Evolutionary conservation across 2,113 vertebrate genomes (phyloP).

Genomic region (Clupea harengus): DNA sequence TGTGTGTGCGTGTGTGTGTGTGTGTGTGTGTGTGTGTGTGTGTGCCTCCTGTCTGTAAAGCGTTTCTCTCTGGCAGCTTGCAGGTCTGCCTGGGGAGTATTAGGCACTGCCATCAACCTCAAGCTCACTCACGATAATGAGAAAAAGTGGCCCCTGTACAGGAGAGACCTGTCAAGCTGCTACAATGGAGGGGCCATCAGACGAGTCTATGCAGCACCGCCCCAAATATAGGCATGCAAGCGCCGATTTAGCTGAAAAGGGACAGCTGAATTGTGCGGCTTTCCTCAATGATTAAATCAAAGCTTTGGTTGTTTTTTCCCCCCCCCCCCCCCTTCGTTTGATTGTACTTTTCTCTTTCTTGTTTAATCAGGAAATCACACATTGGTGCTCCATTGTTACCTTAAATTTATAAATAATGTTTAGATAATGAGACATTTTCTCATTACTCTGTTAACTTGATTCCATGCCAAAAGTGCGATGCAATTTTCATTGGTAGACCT

Average conservation of each 20-base stretch:
- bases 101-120: constrained; percentile 14
- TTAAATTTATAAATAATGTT: constrained; percentile 3
- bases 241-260: neutral
- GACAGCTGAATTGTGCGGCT: neutral
- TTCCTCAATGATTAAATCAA: neutral
- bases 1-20: neutral
- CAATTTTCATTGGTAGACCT: neutral
- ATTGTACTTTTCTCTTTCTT: neutral
- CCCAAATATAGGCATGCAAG: neutral
- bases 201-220: neutral
- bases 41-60: neutral
- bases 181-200: neutral
- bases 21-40: neutral
- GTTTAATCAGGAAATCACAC: constrained; percentile 14
- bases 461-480: neutral
- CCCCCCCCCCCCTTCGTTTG: neutral
- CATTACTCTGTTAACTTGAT: neutral
- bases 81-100: constrained; percentile 7
- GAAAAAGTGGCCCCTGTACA: constrained; percentile 8
- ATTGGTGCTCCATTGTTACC: neutral
- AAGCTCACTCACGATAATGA: constrained; percentile 12
- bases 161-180: neutral
- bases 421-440: neutral
- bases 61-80: neutral
- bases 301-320: neutral